Percentiles rank a stretch among this genome's conserved stretches.
Evolutionary conservation across 35 echinoderm and acorn worm genomes (phyloP).

Genomic region (Acanthaster planci): DNA sequence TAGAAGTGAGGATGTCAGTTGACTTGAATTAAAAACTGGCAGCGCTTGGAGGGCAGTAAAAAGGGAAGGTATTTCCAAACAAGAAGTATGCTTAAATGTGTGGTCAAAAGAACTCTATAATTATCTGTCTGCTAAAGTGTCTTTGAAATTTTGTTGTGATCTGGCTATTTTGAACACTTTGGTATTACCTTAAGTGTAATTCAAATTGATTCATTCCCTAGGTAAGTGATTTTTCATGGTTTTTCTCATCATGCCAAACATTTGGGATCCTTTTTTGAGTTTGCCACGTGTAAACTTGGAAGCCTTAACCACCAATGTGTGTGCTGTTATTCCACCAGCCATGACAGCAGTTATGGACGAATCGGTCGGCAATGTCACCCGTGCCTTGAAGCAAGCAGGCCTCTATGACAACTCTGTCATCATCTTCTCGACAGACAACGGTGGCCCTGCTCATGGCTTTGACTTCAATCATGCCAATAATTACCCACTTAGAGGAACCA

Average conservation of each 20-base stretch:
- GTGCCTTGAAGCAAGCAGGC: conserved; percentile 65
- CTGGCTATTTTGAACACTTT: too few relatives aligned
- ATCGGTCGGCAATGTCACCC: conserved; percentile 83
- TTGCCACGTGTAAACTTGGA: too few relatives aligned
- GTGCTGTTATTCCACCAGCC: conserved; percentile 30
- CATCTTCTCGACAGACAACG: conserved; percentile 93
- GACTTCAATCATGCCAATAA: conserved; percentile 89
- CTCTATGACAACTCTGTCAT: conserved; percentile 88
- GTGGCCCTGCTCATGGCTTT: conserved; percentile 78
- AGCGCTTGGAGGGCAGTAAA: too few relatives aligned
- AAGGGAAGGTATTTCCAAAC: too few relatives aligned
- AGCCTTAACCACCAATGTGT: too few relatives aligned
- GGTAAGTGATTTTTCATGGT: neutral
- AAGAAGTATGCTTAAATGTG: too few relatives aligned
- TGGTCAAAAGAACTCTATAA: too few relatives aligned
- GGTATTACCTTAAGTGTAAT: neutral
- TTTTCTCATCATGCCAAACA: neutral
- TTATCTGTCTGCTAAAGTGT: too few relatives aligned
- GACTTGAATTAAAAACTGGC: too few relatives aligned
- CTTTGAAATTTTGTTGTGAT: too few relatives aligned
- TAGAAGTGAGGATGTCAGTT: too few relatives aligned
- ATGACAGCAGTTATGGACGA: conserved; percentile 95
- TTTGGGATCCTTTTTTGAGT: too few relatives aligned
- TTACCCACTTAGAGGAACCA: conserved; percentile 75
- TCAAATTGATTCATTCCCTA: neutral